phyloP scores from a whole-genome alignment of 2,113 vertebrate species.

The Oryzias melastigma region DNA sequence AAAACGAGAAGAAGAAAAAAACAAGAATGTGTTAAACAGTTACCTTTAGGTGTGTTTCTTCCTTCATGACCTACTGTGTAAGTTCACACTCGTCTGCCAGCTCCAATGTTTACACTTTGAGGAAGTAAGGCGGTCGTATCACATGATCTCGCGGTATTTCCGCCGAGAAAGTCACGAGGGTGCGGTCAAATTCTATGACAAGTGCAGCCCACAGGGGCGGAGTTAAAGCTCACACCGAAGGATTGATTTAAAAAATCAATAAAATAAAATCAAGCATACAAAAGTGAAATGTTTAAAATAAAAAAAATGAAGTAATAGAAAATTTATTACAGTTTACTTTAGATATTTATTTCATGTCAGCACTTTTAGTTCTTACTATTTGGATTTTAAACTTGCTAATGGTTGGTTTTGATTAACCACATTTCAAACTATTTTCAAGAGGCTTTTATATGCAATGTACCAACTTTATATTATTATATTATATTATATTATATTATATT shows the following conservation, averaged over 20 bases:
- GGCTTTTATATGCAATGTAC: no score
- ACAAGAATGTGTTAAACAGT: neutral
- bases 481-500: no score
- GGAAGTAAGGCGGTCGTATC: slow-evolving; percentile 55
- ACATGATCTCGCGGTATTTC: slow-evolving; percentile 60
- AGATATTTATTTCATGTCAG: no score
- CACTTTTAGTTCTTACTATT: no score
- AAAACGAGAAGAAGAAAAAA: neutral
- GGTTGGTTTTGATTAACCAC: no score
- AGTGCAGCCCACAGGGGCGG: slow-evolving; percentile 17
- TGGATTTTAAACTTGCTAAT: no score
- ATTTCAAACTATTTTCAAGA: no score
- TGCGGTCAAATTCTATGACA: fast-evolving
- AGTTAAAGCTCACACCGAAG: fast-evolving
- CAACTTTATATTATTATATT: no score
- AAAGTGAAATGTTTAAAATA: neutral
- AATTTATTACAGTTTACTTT: no score
- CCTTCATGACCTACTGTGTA: neutral
- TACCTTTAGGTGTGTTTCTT: neutral
- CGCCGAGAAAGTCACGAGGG: neutral
- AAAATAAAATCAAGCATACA: no score
- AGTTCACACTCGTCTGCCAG: neutral
- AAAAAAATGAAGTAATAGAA: neutral
- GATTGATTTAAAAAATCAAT: fast-evolving
- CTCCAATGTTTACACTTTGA: slow-evolving; percentile 67